phyloP scores from a whole-genome alignment of 2,888 invertebrate genomes.

The Oxyscelio sp. region DNA sequence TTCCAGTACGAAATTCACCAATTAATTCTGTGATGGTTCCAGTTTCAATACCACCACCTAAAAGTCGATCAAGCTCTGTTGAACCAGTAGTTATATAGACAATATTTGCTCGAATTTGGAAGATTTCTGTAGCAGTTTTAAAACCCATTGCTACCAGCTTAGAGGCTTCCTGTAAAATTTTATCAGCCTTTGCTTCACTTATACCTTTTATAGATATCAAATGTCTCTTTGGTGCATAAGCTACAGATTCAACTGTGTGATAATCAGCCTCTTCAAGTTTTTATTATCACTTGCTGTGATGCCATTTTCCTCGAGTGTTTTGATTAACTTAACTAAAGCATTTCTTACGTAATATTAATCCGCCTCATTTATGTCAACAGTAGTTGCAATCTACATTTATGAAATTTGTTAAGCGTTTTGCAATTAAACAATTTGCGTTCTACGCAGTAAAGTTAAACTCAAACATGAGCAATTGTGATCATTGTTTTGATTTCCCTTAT shows the following conservation, averaged over 20 bases:
- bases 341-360: too few species aligned
- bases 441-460: too few species aligned
- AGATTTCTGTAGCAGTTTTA: conserved; percentile 98
- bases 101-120: conserved; percentile 98
- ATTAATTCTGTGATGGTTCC: conserved; percentile 99
- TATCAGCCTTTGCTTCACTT: conserved; percentile 99
- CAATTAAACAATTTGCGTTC: too few species aligned
- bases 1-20: conserved; percentile 99
- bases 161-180: conserved; percentile 95
- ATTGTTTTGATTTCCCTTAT: too few species aligned
- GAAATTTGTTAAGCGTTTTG: too few species aligned
- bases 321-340: too few species aligned
- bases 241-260: conserved; percentile 98
- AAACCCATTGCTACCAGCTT: conserved; percentile 99
- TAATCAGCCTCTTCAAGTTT: conserved; percentile 98
- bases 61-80: conserved; percentile 96
- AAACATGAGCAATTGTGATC: too few species aligned
- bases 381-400: too few species aligned
- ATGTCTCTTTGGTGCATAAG: conserved; percentile 97
- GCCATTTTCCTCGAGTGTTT: conserved; percentile 98
- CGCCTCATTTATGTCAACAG: too few species aligned
- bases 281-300: conserved; percentile 97
- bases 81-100: conserved; percentile 98
- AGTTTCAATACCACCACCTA: conserved; percentile 99
- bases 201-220: conserved; percentile 97